phyloP scores from a whole-genome alignment of 2,113 vertebrate genomes.

The Tragelaphus scriptus region DNA sequence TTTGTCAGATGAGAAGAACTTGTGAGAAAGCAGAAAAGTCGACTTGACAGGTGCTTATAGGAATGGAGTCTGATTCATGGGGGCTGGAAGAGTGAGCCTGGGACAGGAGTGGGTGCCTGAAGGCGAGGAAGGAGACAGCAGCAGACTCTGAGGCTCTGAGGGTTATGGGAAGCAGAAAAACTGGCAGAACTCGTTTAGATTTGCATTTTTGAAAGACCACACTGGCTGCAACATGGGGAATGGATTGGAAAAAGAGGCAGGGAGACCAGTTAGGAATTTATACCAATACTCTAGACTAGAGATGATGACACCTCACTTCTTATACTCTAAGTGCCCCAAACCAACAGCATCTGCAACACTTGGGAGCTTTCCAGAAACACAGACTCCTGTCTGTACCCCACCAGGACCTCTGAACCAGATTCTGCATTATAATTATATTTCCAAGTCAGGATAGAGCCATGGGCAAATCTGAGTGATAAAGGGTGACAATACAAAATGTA shows the following conservation, averaged over 20 bases:
- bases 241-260: not conserved
- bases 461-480: not conserved
- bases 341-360: not conserved
- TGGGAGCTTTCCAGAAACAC: not conserved
- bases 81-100: not conserved
- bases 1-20: not conserved
- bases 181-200: not conserved
- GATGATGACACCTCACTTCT: not conserved
- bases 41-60: not conserved
- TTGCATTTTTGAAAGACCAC: not conserved
- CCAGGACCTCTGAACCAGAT: not conserved
- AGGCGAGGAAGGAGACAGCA: not conserved
- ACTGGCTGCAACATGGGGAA: not conserved
- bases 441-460: not conserved
- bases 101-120: not conserved
- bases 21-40: not conserved
- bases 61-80: not conserved
- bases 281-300: not conserved
- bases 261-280: not conserved
- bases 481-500: not conserved
- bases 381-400: not conserved
- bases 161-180: not conserved
- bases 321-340: not conserved
- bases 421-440: not conserved
- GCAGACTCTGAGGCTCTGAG: not conserved